These are phyloP conservation scores for Ornithoptera alexandrae DNA, from an alignment of 2,888 invertebrate genomes.

Conservation along the genomic window DNA sequence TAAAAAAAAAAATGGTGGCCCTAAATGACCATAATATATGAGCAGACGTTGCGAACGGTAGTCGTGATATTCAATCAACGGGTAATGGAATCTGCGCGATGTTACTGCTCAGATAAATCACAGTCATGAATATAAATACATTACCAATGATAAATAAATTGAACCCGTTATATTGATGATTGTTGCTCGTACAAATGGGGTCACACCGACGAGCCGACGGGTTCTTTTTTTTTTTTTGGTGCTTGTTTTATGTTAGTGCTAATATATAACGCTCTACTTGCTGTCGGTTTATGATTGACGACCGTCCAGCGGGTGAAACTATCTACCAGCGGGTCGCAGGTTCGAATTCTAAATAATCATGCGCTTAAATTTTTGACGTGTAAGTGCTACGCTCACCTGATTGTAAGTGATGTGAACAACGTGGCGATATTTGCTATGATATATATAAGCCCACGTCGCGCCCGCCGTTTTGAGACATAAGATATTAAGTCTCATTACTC, in stretches of 20 bases:
- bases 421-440: too few species aligned
- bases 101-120: conserved; percentile 25
- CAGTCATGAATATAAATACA: conserved; percentile 15
- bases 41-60: conserved; percentile 2
- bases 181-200: conserved; percentile 18
- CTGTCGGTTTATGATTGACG: conserved; percentile 14
- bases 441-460: too few species aligned
- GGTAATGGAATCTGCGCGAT: conserved; percentile 6
- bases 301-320: neutral
- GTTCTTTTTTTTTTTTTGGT: conserved; percentile 4
- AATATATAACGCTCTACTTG: conserved; percentile 9
- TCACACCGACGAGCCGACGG: conserved; percentile 3
- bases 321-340: neutral
- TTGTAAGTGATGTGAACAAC: too few species aligned
- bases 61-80: conserved; percentile 22
- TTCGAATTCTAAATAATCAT: neutral
- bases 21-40: conserved; percentile 8
- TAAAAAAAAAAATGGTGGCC: neutral
- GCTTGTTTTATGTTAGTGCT: neutral
- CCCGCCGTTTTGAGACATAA: too few species aligned
- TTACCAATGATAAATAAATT: conserved; percentile 18
- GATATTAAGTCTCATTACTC: too few species aligned
- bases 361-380: too few species aligned
- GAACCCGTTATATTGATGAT: conserved; percentile 24
- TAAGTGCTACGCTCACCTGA: too few species aligned